These are phyloP conservation scores for Sphenopsis melanotis DNA, from an alignment of 2,797 vertebrate species.

Conservation along the genomic window DNA sequence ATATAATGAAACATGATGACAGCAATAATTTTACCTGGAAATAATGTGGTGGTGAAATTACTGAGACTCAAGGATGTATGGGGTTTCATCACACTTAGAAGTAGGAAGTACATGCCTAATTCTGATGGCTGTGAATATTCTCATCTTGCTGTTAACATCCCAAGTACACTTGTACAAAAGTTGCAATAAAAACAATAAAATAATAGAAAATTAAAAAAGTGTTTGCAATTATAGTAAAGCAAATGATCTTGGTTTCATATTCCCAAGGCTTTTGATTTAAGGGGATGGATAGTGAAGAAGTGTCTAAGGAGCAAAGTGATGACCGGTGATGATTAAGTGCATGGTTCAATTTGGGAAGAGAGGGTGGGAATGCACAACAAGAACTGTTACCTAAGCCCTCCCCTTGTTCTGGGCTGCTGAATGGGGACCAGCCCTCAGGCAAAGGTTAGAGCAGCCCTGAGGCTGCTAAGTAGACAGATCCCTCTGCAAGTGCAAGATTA, in stretches of 20 bases:
- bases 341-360: fast-evolving
- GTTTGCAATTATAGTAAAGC: background rate
- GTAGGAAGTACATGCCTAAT: background rate
- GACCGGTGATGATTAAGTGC: background rate
- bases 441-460: background rate
- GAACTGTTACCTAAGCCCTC: background rate
- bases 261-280: background rate
- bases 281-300: background rate
- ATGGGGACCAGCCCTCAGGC: background rate
- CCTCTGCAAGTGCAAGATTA: background rate
- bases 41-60: background rate
- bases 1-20: background rate
- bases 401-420: background rate
- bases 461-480: background rate
- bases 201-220: background rate
- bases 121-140: background rate
- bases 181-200: background rate
- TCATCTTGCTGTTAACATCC: background rate
- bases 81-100: background rate
- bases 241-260: background rate
- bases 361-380: background rate
- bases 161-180: background rate
- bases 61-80: background rate
- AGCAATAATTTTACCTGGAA: background rate
- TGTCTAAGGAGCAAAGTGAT: background rate